Conservation (phyloP, 2,888 invertebrate species). For the Drosophila pegasa region DNA sequence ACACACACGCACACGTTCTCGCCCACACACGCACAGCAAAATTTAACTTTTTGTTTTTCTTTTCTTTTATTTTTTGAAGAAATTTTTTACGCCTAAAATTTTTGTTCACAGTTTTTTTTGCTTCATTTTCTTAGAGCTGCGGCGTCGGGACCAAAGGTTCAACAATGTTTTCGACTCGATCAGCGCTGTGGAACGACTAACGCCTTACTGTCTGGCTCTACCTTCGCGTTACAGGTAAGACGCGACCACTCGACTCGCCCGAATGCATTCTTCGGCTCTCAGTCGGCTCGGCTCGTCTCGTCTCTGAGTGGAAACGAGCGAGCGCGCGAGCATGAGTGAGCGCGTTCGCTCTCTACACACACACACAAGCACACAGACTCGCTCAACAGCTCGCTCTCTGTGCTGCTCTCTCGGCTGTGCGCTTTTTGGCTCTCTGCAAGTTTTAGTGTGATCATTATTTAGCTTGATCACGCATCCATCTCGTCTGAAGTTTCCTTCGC, state of each 20-base stretch:
- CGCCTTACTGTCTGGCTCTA: conserved; percentile 85
- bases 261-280: conserved; percentile 38
- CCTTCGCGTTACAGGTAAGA: conserved; percentile 82
- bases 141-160: conserved; percentile 52
- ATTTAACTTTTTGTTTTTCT: conserved; percentile 25
- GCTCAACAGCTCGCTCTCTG: neutral
- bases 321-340: too few species aligned
- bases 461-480: conserved; percentile 69
- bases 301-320: conserved; percentile 43
- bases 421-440: conserved; percentile 53
- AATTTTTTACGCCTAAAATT: conserved; percentile 10
- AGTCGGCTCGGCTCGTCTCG: conserved; percentile 15
- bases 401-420: neutral
- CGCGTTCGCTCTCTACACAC: too few species aligned
- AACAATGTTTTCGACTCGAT: conserved; percentile 84
- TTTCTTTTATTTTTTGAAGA: neutral
- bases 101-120: conserved; percentile 26
- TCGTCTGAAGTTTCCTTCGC: conserved; percentile 73
- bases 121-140: conserved; percentile 17
- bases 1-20: conserved; percentile 37
- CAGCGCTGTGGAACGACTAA: conserved; percentile 85
- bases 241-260: conserved; percentile 3
- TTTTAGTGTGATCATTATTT: conserved; percentile 62
- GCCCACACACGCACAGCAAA: conserved; percentile 21
- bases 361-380: neutral